Conservation (phyloP, 2,797 vertebrate genomes). For the Enteromius viviparus region DNA sequence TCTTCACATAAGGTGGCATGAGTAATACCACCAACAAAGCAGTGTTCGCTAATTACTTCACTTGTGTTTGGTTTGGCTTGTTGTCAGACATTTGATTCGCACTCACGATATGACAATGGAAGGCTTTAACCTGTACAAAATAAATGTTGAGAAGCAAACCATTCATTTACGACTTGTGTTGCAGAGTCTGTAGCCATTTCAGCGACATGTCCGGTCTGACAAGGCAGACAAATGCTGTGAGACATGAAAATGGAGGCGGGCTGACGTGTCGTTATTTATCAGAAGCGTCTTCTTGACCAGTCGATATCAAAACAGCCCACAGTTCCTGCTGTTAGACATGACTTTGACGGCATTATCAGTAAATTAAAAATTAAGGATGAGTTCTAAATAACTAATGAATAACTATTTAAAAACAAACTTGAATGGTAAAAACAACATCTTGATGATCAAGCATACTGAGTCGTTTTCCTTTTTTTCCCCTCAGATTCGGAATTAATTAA, state of each 20-base stretch:
- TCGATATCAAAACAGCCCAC: slow-evolving; percentile 4
- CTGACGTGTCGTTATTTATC: slow-evolving; percentile 52
- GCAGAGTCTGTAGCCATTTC: slow-evolving; percentile 14
- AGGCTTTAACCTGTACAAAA: slow-evolving; percentile 9
- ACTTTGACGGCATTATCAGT: slow-evolving; percentile 27
- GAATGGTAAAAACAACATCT: too few species aligned
- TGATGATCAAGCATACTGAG: background rate
- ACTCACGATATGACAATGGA: background rate
- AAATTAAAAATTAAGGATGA: background rate
- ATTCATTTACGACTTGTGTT: background rate
- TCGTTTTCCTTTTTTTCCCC: background rate
- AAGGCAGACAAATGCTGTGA: slow-evolving; percentile 12
- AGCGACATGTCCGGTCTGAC: slow-evolving; percentile 14
- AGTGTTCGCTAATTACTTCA: slow-evolving; percentile 31
- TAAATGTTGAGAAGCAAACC: background rate
- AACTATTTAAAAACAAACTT: background rate
- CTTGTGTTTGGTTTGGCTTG: slow-evolving; percentile 27
- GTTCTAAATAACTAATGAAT: background rate
- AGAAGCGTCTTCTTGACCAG: slow-evolving; percentile 12
- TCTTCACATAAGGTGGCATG: slow-evolving; percentile 35
- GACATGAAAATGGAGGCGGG: slow-evolving; percentile 52
- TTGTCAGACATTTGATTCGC: slow-evolving; percentile 27
- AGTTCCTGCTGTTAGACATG: background rate
- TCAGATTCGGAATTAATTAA: background rate
- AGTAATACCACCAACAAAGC: slow-evolving; percentile 25